phyloP scores from a whole-genome alignment of 2,797 vertebrate genomes.

The Hypotaenidia philippensis region DNA sequence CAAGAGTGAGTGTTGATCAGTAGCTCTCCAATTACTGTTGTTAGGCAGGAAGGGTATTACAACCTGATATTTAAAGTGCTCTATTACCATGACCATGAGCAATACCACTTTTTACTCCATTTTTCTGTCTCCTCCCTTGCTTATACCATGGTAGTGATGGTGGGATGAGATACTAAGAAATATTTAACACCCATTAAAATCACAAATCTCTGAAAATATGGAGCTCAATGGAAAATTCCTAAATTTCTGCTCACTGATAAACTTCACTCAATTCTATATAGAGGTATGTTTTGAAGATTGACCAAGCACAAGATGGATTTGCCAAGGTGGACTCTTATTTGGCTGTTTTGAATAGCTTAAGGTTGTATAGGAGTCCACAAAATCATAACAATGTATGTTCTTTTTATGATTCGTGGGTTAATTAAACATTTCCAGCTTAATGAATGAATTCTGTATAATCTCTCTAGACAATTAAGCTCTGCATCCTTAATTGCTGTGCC shows the following conservation, averaged over 20 bases:
- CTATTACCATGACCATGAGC: not conserved
- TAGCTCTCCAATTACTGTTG: not conserved
- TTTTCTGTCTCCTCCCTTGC: not conserved
- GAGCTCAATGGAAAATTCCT: not conserved
- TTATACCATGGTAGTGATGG: not conserved
- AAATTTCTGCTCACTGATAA: not conserved
- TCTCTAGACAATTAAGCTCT: conserved; percentile 46
- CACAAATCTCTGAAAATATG: not conserved
- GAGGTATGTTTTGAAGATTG: not conserved
- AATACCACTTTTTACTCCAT: not conserved
- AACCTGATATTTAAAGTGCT: not conserved
- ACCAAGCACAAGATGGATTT: not conserved
- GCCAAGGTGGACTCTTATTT: not conserved
- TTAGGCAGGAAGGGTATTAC: not conserved
- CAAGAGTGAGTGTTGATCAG: not conserved
- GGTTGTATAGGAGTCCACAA: not conserved
- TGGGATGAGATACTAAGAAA: not conserved
- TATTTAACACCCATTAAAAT: not conserved
- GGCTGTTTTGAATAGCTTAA: not conserved
- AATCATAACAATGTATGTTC: not conserved
- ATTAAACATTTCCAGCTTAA: conserved; percentile 70
- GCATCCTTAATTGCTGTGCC: conserved; percentile 54
- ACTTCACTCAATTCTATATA: not conserved
- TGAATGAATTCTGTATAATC: conserved; percentile 37
- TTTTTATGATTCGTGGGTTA: conserved; percentile 40